A percentile compares a stretch with the other conserved stretches of the same genome.
These are phyloP conservation scores for Cossypha caffra DNA, from an alignment of 2,797 vertebrate genomes.

Conservation along the genomic window DNA sequence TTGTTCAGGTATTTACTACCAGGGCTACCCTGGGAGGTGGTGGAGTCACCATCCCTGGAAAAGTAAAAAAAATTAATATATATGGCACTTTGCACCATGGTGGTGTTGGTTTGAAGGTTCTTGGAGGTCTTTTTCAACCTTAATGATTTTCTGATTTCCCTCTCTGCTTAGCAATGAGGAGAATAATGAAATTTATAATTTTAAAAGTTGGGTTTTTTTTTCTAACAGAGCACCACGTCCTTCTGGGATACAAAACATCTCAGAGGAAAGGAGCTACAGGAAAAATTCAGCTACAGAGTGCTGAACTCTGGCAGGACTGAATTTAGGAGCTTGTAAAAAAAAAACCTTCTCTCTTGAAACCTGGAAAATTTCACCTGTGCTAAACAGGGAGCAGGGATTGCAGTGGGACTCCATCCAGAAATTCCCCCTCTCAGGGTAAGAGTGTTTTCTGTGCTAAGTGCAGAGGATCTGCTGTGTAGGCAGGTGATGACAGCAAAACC, in stretches of 20 bases:
- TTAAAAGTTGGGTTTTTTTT: not conserved
- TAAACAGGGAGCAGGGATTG: not conserved
- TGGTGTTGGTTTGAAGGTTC: not conserved
- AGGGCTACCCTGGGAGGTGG: too few relatives aligned
- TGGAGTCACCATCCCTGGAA: not conserved
- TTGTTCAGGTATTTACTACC: not conserved
- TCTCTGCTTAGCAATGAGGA: not conserved
- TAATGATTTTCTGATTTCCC: not conserved
- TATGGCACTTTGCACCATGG: not conserved
- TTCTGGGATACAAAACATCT: not conserved
- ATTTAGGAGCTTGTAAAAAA: not conserved
- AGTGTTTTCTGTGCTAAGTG: not conserved
- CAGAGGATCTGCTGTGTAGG: not conserved
- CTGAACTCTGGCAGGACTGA: not conserved
- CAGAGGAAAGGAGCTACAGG: not conserved
- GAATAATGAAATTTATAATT: not conserved
- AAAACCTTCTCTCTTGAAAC: not conserved
- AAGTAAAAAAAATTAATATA: not conserved
- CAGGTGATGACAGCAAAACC: not conserved
- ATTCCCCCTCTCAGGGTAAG: not conserved
- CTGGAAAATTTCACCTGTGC: not conserved
- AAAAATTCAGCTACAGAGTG: not conserved
- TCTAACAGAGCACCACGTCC: rapidly evolving
- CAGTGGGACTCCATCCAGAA: not conserved
- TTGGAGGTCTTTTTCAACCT: not conserved